A percentile compares a stretch with the other conserved stretches of the same genome.
Evolutionary conservation across 2,797 vertebrate genomes (phyloP).

Genomic region (Xiphorhynchus erythropygius): DNA sequence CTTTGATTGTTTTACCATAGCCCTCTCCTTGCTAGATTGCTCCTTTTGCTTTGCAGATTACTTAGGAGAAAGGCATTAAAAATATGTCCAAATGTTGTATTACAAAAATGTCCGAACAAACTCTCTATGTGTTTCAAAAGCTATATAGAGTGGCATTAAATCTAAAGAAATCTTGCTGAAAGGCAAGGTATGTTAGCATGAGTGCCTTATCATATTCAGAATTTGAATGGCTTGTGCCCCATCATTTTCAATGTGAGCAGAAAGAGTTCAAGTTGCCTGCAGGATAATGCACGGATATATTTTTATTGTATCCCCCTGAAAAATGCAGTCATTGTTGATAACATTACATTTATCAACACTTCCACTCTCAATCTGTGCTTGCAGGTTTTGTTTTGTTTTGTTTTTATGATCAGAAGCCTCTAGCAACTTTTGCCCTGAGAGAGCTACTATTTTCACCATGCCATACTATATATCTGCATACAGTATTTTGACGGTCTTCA

Average conservation of each 20-base stretch:
- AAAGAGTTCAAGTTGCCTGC: not conserved
- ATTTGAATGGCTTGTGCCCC: not conserved
- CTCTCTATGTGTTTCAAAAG: not conserved
- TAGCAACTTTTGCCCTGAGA: not conserved
- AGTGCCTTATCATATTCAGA: not conserved
- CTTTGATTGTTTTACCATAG: not conserved
- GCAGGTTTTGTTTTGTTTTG: not conserved
- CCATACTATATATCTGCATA: not conserved
- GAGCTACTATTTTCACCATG: not conserved
- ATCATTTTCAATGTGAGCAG: not conserved
- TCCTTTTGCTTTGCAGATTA: not conserved
- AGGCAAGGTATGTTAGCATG: not conserved
- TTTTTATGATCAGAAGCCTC: not conserved
- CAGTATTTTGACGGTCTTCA: not conserved
- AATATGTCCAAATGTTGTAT: not conserved
- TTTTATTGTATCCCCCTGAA: not conserved
- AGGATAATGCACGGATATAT: not conserved
- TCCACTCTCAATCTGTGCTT: not conserved
- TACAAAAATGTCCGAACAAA: not conserved
- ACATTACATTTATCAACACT: not conserved
- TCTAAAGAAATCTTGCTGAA: not conserved
- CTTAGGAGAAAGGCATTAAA: not conserved
- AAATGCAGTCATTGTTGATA: not conserved
- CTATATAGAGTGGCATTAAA: not conserved
- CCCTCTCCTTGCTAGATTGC: not conserved